Base-by-base conservation (phyloP, 2,113 vertebrate genomes). In the Chiloscyllium plagiosum region DNA sequence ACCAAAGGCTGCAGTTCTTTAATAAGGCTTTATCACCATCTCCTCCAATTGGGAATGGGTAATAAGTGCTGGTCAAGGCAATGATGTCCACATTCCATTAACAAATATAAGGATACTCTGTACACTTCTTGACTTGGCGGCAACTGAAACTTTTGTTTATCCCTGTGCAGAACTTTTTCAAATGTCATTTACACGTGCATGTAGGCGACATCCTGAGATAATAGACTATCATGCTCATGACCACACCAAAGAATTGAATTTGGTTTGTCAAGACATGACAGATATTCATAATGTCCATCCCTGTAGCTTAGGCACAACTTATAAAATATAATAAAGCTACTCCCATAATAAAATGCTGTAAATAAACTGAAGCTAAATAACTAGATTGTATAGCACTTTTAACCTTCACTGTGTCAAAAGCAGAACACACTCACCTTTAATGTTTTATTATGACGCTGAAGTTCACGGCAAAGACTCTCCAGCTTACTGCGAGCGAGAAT, bases 391-490 rank as follows among this genome's bases (percentile, higher is more conserved):
- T 4, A 50, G 78, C 13, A 61, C 33, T 61, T 85, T 83, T 65
- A 76, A 89, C 29, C 52, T 19, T 68, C 61, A 72, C 33, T 56
- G 22, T 24, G 17, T 17, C 70, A 94, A 85, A 96, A 0, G 61
- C 61, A 10, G n/a, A 65, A 22, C 2, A 12, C 94, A 47, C 96
- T 95, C 96, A 99, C 99, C 99, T 99, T 99, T 96, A 99, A 98
- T 0, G 98, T 99, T 97, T 99, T 99, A 97, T 99, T 99, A 97
- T 99, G 99, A 85, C 99, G 98, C 97, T 99, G 99, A 96, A 99
- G 98, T 97, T 99, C 99, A 95, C 99, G 97, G 96, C 99, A 99
- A 24, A 99, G 98, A 96, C 99, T 99, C 97, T 99, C 99, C 96
- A 99, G 98, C 97, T 99, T 99, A 97, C 99, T 99, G 96, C 99